Percentiles rank a stretch among this genome's conserved stretches.
Evolutionary conservation across 37 sponge, comb jelly and placozoan species (phyloP).

Genomic region (Diacarnus erythraeanus): DNA sequence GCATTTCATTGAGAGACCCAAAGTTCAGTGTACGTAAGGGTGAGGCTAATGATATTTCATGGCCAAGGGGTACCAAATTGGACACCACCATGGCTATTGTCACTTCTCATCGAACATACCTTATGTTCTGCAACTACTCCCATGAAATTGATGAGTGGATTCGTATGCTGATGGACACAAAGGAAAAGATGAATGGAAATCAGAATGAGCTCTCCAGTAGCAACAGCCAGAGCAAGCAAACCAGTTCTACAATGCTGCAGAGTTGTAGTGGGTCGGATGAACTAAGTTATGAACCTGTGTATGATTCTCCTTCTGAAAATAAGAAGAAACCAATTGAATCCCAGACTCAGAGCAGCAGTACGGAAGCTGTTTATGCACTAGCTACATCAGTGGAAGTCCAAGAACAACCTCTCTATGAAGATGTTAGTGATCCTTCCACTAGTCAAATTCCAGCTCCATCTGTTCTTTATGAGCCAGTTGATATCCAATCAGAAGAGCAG

Average conservation of each 20-base stretch:
- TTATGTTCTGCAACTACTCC: constrained; percentile 42
- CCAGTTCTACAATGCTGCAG: too few relatives aligned
- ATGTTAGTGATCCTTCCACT: not conserved
- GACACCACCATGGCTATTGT: constrained; percentile 46
- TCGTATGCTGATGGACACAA: constrained; percentile 15
- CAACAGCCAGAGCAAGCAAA: not conserved
- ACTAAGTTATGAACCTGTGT: not conserved
- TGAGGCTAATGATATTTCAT: constrained; percentile 27
- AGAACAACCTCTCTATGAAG: constrained; percentile 19
- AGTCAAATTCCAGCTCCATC: not conserved
- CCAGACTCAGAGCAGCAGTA: not conserved
- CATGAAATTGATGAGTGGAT: constrained; percentile 66
- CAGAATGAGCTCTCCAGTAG: not conserved
- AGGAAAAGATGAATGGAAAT: constrained; percentile 1
- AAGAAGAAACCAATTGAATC: not conserved
- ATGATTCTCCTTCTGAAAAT: not conserved
- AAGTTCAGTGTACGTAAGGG: constrained; percentile 48
- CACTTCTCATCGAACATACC: constrained; percentile 47
- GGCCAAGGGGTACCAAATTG: constrained; percentile 49
- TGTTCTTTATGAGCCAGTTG: not conserved
- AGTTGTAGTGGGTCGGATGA: not conserved
- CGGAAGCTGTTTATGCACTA: constrained; percentile 9
- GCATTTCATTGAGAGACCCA: constrained; percentile 45
- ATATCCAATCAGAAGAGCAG: not conserved
- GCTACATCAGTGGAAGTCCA: not conserved